Conservation (phyloP, 1,140 invertebrate genomes). For the Sarcophaga peregrina region DNA sequence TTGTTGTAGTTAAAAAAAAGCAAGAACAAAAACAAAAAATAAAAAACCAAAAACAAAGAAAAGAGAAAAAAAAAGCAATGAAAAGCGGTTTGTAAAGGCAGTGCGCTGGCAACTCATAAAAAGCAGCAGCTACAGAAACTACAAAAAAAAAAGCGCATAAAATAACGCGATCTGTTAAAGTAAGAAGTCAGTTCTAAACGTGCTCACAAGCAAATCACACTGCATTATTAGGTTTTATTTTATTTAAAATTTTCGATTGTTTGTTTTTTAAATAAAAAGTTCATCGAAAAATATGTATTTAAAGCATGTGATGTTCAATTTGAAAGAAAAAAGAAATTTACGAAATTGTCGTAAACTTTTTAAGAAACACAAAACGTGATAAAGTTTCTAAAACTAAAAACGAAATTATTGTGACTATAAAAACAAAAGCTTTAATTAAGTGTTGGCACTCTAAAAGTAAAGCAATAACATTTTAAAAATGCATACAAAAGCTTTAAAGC, state of each 20-base stretch:
- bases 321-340: neutral
- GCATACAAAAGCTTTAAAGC: constrained; percentile 21
- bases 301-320: neutral
- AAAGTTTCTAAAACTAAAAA: constrained; percentile 24
- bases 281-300: too few relatives aligned
- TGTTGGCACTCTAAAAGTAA: neutral
- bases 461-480: neutral
- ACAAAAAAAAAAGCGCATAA: constrained; percentile 29
- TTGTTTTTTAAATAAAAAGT: too few relatives aligned
- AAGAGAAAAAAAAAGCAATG: neutral
- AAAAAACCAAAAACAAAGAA: too few relatives aligned
- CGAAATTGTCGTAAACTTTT: neutral
- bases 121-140: too few relatives aligned
- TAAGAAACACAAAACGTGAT: constrained; percentile 30
- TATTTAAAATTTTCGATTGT: too few relatives aligned
- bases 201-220: constrained; percentile 22
- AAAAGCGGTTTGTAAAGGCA: neutral
- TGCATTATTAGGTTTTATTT: too few relatives aligned
- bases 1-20: neutral
- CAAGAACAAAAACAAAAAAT: too few relatives aligned
- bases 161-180: constrained; percentile 26
- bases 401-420: neutral
- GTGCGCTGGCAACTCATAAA: neutral
- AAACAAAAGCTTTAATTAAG: constrained; percentile 20
- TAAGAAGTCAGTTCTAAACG: constrained; percentile 36